These are phyloP conservation scores for Chelonoidis abingdonii DNA, from an alignment of 2,113 vertebrate species.

Conservation along the genomic window DNA sequence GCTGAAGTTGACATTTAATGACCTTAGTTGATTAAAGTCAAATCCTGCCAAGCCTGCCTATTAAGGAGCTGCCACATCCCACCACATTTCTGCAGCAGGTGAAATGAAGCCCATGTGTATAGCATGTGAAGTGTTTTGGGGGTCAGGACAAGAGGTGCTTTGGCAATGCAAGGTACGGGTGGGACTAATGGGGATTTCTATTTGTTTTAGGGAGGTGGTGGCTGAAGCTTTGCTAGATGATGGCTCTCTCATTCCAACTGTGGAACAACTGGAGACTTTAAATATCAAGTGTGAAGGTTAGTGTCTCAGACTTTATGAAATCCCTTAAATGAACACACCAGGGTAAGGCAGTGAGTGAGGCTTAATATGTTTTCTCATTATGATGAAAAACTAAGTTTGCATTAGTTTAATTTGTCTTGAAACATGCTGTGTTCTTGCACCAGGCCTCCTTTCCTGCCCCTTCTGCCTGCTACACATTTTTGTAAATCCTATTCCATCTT, in stretches of 20 bases:
- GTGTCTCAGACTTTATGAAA: neutral
- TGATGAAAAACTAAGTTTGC: neutral
- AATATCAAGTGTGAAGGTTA: slow-evolving; percentile 85
- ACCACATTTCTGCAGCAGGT: neutral
- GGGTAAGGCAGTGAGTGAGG: neutral
- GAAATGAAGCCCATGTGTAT: neutral
- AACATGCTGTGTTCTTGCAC: neutral
- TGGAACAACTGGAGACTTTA: slow-evolving; percentile 87
- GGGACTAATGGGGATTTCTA: slow-evolving; percentile 5
- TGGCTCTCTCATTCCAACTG: slow-evolving; percentile 92
- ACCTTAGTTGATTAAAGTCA: neutral
- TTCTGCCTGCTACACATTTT: neutral
- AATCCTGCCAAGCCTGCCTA: neutral
- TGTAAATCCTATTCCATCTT: neutral
- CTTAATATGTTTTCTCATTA: neutral
- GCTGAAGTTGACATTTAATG: neutral
- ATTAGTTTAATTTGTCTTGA: neutral
- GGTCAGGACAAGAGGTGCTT: neutral
- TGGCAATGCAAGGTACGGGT: neutral
- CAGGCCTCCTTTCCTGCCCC: neutral
- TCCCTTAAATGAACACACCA: neutral
- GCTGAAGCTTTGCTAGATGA: slow-evolving; percentile 87
- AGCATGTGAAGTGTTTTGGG: neutral
- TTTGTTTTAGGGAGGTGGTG: slow-evolving; percentile 77
- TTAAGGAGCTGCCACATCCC: neutral